Base-by-base conservation (phyloP, 1,140 invertebrate species). In the Lordiphosa collinella region DNA sequence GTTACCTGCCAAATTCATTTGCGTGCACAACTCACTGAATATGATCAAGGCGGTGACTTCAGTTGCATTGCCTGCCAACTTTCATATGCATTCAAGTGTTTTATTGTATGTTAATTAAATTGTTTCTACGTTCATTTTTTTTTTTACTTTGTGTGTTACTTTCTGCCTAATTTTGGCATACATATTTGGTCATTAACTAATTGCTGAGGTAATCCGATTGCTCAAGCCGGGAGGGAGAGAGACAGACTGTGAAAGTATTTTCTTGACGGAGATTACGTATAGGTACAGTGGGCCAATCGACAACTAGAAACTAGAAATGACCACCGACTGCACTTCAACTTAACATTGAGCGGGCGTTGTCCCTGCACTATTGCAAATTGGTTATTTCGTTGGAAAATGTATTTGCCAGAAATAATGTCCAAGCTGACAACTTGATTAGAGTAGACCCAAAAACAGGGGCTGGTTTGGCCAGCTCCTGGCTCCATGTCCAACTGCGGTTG, bases 141-240 rank as follows among this genome's bases (percentile, higher is more conserved):
- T 44, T 25, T 62, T 49, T 35, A n/a, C n/a, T n/a, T n/a, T n/a
- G n/a, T 54, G 32, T 38, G 50, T 63, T 68, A 48, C 40, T 36
- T 52, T 73, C 31, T 44, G 36, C 59, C 47, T 38, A 53, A 58
- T 78, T 75, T 49, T 55, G 76, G 76, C 76, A 82, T 82, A 82
- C 62, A 84, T 82, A 82, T 84, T 84, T 80, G 76, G 76, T 76
- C 78, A 82, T 84, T 84, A 84, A 82, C 78, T 80, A 82, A 80
- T 80, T 80, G 71, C 66, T 82, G 78, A 82, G 76, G 71, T 80
- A 82, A 82, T 76, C 61, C 31, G 25, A 29, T 67, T 67, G 64
- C 64, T 12, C 3, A 22, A 5, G 18, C 18, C 18, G 18, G 18
- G 18, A 22, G 18, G 18, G 18, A 22, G 18, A 18, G 18, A 4